Evolutionary conservation across 2,797 vertebrate species (phyloP), one percentile per base, ranked within the genome.

Genomic region (Protonibea diacanthus): DNA sequence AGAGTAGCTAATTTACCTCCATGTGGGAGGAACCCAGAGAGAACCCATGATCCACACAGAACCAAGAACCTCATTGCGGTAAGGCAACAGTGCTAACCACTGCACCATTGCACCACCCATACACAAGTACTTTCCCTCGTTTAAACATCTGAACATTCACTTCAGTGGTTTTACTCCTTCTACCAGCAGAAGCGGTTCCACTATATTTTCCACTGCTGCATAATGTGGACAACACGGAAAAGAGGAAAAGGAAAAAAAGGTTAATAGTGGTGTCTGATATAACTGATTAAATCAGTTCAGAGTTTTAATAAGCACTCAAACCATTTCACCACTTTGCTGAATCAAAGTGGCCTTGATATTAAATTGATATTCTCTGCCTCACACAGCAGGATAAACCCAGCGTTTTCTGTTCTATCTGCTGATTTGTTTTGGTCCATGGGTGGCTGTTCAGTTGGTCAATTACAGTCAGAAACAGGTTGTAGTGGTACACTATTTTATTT

Each of bases 261-360:
- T 80, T 78, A 80, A 27, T 20, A 7, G 23, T 20, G 0, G 38
- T 62, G 45, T 61, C 17, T 71, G 53, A 64, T 65, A 71, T 74
- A 65, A 71, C 52, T 68, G 68, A 76, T 73, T 80, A 52, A 68
- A 80, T 85, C 71, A 69, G 47, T 27, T 63, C 49, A 49, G 17
- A 65, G 65, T 83, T 77, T 81, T 74, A 81, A 81, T 73, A 67
- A 77, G 66, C 49, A 74, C 60, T 81, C 72, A 55, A 61, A 61
- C 45, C 51, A 75, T 75, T 75, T 78, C 15, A 78, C 33, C 20
- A 63, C 62, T 76, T 76, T 71, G 72, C 13, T 52, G 44, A 23
- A 70, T 51, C 23, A 64, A 53, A 64, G 65, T 66, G 52, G 53
- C 71, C 68, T 73, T 76, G 44, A 78, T 66, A 71, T 63, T 70